A percentile compares a stretch with the other conserved stretches of the same genome.
These are phyloP conservation scores for Oreohelix idahoensis DNA, from an alignment of 1,140 invertebrate genomes.

Conservation along the genomic window DNA sequence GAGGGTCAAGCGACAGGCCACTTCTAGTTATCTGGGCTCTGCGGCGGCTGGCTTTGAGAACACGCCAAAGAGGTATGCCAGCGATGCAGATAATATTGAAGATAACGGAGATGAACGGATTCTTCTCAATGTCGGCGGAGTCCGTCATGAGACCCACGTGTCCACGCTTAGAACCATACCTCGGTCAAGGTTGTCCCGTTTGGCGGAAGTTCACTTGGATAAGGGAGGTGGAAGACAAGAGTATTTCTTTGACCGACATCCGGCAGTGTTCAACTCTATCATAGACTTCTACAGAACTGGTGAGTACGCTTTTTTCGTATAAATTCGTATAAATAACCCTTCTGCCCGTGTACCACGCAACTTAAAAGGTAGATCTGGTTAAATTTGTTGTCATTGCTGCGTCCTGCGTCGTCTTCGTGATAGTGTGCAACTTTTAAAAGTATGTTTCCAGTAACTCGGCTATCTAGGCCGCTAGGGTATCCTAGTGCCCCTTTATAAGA, in stretches of 20 bases:
- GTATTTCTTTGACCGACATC: constrained; percentile 73
- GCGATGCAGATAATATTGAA: background rate
- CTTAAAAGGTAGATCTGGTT: too few relatives aligned
- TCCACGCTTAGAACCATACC: constrained; percentile 70
- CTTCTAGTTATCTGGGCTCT: constrained; percentile 28
- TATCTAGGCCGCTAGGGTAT: too few relatives aligned
- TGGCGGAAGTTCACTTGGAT: constrained; percentile 62
- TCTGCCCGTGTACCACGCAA: too few relatives aligned
- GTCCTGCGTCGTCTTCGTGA: too few relatives aligned
- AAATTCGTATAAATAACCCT: too few relatives aligned
- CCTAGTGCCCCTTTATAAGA: too few relatives aligned
- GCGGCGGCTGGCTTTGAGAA: constrained; percentile 11
- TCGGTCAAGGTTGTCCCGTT: constrained; percentile 65
- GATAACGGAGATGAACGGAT: constrained; percentile 74
- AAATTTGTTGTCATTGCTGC: too few relatives aligned
- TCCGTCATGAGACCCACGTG: constrained; percentile 95
- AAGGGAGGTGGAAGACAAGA: constrained; percentile 58
- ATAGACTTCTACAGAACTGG: constrained; percentile 72
- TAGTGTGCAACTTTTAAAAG: too few relatives aligned
- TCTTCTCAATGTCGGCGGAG: constrained; percentile 96
- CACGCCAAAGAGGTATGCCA: background rate
- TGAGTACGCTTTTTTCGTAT: constrained; percentile 41
- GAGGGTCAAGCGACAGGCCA: constrained; percentile 26
- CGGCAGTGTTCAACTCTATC: constrained; percentile 71
- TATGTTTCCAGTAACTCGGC: too few relatives aligned